A percentile compares a stretch with the other conserved stretches of the same genome.
Evolutionary conservation across 2,888 invertebrate genomes (phyloP).

Genomic region (Hydriomena furcata): DNA sequence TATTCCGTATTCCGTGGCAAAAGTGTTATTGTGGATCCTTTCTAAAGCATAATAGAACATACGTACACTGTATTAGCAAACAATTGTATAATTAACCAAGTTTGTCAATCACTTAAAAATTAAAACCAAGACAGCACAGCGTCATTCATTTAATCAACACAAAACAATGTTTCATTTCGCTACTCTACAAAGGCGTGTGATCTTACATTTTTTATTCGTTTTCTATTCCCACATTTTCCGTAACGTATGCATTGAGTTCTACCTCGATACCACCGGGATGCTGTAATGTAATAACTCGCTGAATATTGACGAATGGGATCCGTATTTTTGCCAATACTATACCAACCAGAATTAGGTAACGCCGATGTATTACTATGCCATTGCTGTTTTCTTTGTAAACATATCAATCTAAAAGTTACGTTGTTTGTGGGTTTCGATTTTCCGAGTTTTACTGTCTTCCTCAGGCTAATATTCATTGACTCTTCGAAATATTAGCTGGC

Average conservation of each 20-base stretch:
- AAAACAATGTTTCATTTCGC: conserved; percentile 12
- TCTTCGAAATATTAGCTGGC: too few relatives aligned
- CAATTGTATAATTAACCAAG: too few relatives aligned
- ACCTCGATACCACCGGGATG: conserved; percentile 22
- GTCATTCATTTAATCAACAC: conserved; percentile 16
- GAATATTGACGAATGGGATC: conserved; percentile 28
- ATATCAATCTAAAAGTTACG: not conserved
- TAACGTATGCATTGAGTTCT: conserved; percentile 28
- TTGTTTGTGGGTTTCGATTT: not conserved
- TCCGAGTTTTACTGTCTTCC: not conserved
- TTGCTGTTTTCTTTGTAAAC: not conserved
- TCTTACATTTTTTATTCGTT: conserved; percentile 28
- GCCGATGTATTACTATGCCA: not conserved
- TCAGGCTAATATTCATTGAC: not conserved
- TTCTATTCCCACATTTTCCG: conserved; percentile 20
- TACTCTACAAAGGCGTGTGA: conserved; percentile 12
- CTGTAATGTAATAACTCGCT: conserved; percentile 29
- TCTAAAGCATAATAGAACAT: too few relatives aligned
- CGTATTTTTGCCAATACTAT: conserved; percentile 16
- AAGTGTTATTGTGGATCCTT: too few relatives aligned
- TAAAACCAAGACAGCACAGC: conserved; percentile 5
- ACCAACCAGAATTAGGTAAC: conserved; percentile 13
- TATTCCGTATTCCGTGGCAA: too few relatives aligned
- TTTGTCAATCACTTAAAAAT: too few relatives aligned
- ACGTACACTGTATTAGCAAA: too few relatives aligned